Evolutionary conservation across 1,140 invertebrate species (phyloP).

Genomic region (Leptinotarsa undecemlineata): DNA sequence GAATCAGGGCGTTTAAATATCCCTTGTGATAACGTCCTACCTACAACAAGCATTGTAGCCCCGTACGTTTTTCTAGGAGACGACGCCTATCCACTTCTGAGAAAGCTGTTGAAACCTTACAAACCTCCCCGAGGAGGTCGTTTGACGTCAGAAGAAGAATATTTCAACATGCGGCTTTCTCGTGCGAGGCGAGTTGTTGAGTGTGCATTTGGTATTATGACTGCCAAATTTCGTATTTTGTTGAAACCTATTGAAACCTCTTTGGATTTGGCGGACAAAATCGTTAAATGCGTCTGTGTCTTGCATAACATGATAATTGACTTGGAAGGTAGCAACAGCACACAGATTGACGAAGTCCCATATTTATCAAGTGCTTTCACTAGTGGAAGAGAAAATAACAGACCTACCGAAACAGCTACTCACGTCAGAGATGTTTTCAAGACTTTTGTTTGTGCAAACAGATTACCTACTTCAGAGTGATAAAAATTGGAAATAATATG

Average conservation of each 20-base stretch:
- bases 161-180: constrained; percentile 25
- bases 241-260: constrained; percentile 23
- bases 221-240: constrained; percentile 15
- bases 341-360: background rate
- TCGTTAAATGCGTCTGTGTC: constrained; percentile 14
- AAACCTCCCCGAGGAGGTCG: background rate
- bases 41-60: constrained; percentile 16
- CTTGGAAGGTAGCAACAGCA: constrained; percentile 2
- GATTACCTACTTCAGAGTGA: background rate
- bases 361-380: background rate
- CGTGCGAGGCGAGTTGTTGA: constrained; percentile 13
- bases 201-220: constrained; percentile 22
- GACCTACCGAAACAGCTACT: constrained; percentile 6
- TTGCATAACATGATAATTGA: constrained; percentile 11
- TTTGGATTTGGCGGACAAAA: constrained; percentile 12
- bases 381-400: constrained; percentile 8
- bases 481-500: constrained; percentile 1
- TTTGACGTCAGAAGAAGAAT: constrained; percentile 12
- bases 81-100: constrained; percentile 32
- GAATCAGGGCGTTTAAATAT: constrained; percentile 19
- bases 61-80: constrained; percentile 35
- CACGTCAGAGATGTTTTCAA: background rate
- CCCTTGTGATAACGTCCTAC: constrained; percentile 14
- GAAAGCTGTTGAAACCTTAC: constrained; percentile 12
- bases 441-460: background rate